Percentiles rank a stretch among this genome's conserved stretches.
phyloP scores from a whole-genome alignment of 2,797 vertebrate species.

The Crax fasciolata region DNA sequence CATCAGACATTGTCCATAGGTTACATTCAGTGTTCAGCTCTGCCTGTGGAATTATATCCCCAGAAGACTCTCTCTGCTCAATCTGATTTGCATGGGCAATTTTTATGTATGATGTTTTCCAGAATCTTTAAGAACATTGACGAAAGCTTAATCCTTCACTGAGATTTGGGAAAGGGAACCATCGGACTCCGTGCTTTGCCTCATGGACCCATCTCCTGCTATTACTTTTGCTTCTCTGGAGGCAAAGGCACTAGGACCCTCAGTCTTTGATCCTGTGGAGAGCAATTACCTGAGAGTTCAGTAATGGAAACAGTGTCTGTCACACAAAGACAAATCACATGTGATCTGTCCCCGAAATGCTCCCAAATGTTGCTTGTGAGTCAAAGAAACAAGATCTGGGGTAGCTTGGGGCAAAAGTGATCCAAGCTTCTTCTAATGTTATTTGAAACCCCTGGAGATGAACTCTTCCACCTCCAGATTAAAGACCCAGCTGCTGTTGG shows the following conservation, averaged over 20 bases:
- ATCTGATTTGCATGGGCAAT: not conserved
- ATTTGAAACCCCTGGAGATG: not conserved
- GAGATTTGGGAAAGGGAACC: not conserved
- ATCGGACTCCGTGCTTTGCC: not conserved
- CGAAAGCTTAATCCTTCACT: not conserved
- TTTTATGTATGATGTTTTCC: not conserved
- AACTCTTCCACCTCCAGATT: not conserved
- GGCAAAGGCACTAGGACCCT: not conserved
- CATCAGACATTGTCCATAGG: not conserved
- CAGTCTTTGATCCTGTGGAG: not conserved
- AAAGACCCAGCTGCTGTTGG: not conserved
- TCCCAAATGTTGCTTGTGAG: not conserved
- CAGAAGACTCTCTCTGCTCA: not conserved
- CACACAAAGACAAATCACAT: no score
- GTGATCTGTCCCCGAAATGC: not conserved
- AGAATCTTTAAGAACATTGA: not conserved
- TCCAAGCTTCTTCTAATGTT: not conserved
- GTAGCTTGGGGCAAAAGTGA: not conserved
- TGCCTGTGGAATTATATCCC: not conserved
- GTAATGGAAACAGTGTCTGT: not conserved
- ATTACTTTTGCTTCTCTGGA: not conserved
- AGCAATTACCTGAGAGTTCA: not conserved
- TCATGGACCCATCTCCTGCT: not conserved
- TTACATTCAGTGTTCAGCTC: not conserved
- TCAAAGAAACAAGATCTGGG: not conserved